Evolutionary conservation across 2,888 invertebrate species (phyloP), one percentile per base, ranked within the genome.

Genomic region (Galerucella calmariensis): DNA sequence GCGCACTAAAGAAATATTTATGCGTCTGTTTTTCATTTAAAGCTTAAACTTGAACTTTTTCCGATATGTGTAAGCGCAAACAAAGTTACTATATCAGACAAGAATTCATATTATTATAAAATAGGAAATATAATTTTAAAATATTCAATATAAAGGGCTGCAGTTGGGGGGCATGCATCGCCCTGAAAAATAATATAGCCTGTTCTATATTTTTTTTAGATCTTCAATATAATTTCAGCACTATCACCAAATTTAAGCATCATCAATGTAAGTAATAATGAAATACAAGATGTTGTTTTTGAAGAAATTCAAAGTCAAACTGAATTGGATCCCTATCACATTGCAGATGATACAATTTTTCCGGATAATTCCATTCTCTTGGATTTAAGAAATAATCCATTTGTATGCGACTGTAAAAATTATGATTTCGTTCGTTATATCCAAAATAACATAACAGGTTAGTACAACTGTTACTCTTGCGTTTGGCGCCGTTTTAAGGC

Each of bases 371-470:
- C 20, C 0, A 20, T 20, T 20, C 1, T 20, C 1, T 20, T 92
- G 58, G 83, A 86, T 27, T 82, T 93, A 1, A 89, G 88, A 14
- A 83, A 89, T 48, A 93, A 93, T 87, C 92, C 93, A 0, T 80
- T 94, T 9, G 78, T 84, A 3, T 94, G 94, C 80, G 90, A 92
- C 81, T 93, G 93, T 82, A 73, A 84, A 0, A 79, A 91, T 1
- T 88, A 90, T 76, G 85, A 89, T 74, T 89, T 93, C 65, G 84
- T 90, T 0, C 88, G 88, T 59, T 91, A 90, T 78, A 80, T 91
- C 9, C 87, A 89, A 48, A 87, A 88, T 0, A 83, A 85, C 35
- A 84, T 90, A 41, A 85, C 87, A 0, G 80, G 63, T 63, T 2
- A 20, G 63, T 20, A 20, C 4, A 10, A 48, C 3, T 11, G 3